Evolutionary conservation across 2,113 vertebrate genomes (phyloP), one percentile per base, ranked within the genome.

Genomic region (Dascyllus trimaculatus): DNA sequence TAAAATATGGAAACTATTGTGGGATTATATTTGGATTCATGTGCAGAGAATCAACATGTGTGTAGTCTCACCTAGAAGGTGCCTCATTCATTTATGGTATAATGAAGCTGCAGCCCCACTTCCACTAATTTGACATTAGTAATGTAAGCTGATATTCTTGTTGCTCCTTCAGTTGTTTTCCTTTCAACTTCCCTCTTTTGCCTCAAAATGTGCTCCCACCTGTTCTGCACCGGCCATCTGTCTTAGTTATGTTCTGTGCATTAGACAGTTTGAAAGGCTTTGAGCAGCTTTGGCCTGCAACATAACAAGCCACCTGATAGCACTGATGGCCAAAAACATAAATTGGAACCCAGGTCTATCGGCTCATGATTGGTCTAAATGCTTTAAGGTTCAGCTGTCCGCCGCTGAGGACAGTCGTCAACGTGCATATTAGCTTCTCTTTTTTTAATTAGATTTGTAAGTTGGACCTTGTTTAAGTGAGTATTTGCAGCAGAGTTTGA

Each of bases 221-320:
- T 93, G 93, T 87, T 91, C 78, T 52, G 35, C 76, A 6, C 21
- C 3, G 46, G 56, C 89, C 91, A 90, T 92, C 90, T 94, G 93
- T 84, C 91, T 84, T 75, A 78, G 80, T 84, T 85, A 83, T 69
- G 80, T 74, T 65, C 54, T 35, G 78, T 57, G 32, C 53, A 32
- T 83, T 70, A 46, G 71, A 72, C 14, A 25, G 51, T 81, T 65
- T 69, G 56, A 86, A 75, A 80, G 80, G 76, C 78, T 89, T 89
- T 83, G 80, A 89, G 71, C 61, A 63, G 68, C 82, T 90, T 84
- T 78, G 15, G 25, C 49, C 32, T 8, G 21, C 29, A 10, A 45
- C 70, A 68, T 66, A 76, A 59, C 35, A n/a, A 38, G 91, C 77
- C 62, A 89, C 73, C 65, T 69, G 81, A 92, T 92, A 88, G 73